Percentiles rank a stretch among this genome's conserved stretches.
These are phyloP conservation scores for Chondrosia reniformis DNA, from an alignment of 37 sponge, comb jelly and placozoan genomes.

Conservation along the genomic window DNA sequence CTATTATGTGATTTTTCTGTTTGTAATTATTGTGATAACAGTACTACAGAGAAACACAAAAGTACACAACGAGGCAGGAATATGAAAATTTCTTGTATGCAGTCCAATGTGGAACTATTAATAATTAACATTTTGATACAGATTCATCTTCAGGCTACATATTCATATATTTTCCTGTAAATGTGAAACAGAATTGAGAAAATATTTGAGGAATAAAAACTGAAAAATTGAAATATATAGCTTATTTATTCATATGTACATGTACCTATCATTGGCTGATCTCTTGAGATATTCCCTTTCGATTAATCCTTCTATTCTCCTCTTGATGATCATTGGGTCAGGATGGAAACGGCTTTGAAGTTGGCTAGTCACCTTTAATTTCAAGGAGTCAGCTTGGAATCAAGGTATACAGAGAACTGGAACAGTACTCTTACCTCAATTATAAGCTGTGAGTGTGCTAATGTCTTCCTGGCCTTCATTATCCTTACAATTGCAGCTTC, in stretches of 20 bases:
- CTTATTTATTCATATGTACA: too few relatives aligned
- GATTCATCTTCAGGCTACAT: conserved; percentile 87
- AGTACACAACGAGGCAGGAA: too few relatives aligned
- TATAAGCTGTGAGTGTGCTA: conserved; percentile 77
- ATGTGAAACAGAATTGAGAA: not conserved
- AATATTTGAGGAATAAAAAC: too few relatives aligned
- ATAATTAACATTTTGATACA: too few relatives aligned
- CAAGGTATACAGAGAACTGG: not conserved
- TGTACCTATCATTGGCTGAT: conserved; percentile 83
- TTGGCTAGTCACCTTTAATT: conserved; percentile 31
- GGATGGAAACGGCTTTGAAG: conserved; percentile 91
- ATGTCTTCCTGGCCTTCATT: conserved; percentile 97
- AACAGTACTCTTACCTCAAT: conserved; percentile 62
- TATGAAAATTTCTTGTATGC: too few relatives aligned
- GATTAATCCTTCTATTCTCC: conserved; percentile 96
- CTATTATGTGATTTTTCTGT: too few relatives aligned
- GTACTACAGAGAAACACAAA: too few relatives aligned
- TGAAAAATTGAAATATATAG: too few relatives aligned
- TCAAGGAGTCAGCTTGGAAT: not conserved
- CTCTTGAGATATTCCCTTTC: conserved; percentile 96
- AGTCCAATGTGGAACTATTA: too few relatives aligned
- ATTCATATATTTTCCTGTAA: conserved; percentile 88
- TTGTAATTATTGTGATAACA: too few relatives aligned
- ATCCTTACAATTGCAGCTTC: conserved; percentile 98
- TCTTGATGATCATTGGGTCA: conserved; percentile 90